Percentiles rank a stretch among this genome's conserved stretches.
These are phyloP conservation scores for Nipponia nippon DNA, from an alignment of 2,113 vertebrate species.

Conservation along the genomic window DNA sequence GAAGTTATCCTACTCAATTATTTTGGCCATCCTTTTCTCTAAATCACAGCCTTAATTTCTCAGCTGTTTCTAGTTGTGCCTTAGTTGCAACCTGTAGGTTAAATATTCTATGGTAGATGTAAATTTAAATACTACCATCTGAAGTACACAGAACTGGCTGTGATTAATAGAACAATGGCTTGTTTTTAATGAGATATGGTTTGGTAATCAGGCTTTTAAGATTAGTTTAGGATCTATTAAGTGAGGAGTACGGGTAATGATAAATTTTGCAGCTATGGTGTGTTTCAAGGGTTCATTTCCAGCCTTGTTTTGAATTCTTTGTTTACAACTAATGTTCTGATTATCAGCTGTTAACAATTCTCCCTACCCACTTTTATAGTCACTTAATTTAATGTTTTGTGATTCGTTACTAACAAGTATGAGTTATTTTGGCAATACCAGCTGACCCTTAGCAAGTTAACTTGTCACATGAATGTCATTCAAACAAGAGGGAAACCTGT, in stretches of 20 bases:
- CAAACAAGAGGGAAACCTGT: constrained; percentile 48
- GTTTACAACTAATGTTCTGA: background rate
- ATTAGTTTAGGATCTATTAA: background rate
- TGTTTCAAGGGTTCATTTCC: background rate
- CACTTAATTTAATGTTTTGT: constrained; percentile 14
- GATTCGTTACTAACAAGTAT: constrained; percentile 17
- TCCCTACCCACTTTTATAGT: background rate
- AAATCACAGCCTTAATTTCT: background rate
- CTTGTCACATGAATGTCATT: constrained; percentile 61
- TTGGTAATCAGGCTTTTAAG: background rate
- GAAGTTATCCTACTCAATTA: background rate
- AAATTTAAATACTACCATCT: background rate
- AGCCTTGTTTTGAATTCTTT: background rate
- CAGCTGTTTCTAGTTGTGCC: background rate
- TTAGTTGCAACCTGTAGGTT: background rate
- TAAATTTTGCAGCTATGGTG: background rate
- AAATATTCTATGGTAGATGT: background rate
- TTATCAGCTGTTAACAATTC: background rate
- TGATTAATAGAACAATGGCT: background rate
- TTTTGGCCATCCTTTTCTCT: background rate
- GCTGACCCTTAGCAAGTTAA: constrained; percentile 45
- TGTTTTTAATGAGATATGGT: background rate
- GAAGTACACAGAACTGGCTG: background rate
- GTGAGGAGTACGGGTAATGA: background rate
- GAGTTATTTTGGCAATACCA: constrained; percentile 46